Conservation (phyloP, 2,888 invertebrate species). For the Nomada lathburiana region DNA sequence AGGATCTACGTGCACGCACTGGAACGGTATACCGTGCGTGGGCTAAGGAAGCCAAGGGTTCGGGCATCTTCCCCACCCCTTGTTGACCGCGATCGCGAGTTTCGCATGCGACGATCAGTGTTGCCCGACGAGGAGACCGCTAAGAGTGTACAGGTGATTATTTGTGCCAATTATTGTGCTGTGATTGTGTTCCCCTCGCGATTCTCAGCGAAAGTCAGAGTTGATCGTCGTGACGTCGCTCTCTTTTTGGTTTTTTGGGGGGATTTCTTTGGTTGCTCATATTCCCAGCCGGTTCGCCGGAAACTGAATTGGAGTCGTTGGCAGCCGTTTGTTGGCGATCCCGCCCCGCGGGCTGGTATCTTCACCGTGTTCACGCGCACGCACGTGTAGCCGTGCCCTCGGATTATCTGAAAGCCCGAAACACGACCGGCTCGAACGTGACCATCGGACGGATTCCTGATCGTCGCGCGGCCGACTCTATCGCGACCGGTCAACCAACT, state of each 20-base stretch:
- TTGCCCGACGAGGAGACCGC: slow-evolving; percentile 1
- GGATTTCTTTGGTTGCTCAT: too few relatives aligned
- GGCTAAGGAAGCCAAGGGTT: slow-evolving; percentile 40
- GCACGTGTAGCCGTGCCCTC: slow-evolving; percentile 63
- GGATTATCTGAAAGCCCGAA: slow-evolving; percentile 74
- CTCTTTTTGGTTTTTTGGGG: not conserved
- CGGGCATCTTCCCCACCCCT: slow-evolving; percentile 39
- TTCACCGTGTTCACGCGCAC: slow-evolving; percentile 48
- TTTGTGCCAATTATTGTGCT: slow-evolving; percentile 57
- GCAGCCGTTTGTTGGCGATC: slow-evolving; percentile 29
- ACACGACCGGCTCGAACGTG: slow-evolving; percentile 75
- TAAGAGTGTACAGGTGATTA: slow-evolving; percentile 70
- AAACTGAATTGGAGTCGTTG: not conserved
- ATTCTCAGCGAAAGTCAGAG: slow-evolving; percentile 10
- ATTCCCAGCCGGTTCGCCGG: not conserved
- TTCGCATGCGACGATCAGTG: slow-evolving; percentile 29
- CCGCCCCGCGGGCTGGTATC: slow-evolving; percentile 9
- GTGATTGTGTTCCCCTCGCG: slow-evolving; percentile 59
- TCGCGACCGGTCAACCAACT: slow-evolving; percentile 81
- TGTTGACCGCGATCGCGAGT: slow-evolving; percentile 43
- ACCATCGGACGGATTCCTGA: slow-evolving; percentile 78
- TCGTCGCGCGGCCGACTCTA: slow-evolving; percentile 72
- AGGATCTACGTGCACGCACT: slow-evolving; percentile 79
- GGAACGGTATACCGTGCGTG: slow-evolving; percentile 65
- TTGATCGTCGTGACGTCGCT: not conserved